phyloP scores from a whole-genome alignment of 2,888 invertebrate genomes.

The Dione juno region DNA sequence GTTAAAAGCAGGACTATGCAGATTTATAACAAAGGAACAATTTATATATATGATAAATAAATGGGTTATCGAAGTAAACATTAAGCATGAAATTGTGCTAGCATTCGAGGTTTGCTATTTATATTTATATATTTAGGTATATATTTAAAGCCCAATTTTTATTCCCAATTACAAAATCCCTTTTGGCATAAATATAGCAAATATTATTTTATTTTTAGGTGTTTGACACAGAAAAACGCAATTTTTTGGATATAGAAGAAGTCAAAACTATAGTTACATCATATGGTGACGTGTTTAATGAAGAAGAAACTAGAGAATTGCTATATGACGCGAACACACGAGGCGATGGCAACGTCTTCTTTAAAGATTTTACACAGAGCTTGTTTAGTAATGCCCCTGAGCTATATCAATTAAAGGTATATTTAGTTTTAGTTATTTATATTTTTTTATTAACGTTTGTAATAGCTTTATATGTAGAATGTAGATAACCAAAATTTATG shows the following conservation, averaged over 20 bases:
- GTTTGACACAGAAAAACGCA: slow-evolving; percentile 71
- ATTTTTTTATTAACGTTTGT: not conserved
- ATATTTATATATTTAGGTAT: not conserved
- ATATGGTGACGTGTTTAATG: slow-evolving; percentile 60
- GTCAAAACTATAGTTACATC: slow-evolving; percentile 58
- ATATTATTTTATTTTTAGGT: slow-evolving; percentile 52
- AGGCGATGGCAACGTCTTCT: slow-evolving; percentile 70
- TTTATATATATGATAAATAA: slow-evolving; percentile 66
- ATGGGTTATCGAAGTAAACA: slow-evolving; percentile 60
- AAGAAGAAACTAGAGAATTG: slow-evolving; percentile 63
- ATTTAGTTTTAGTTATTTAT: not conserved
- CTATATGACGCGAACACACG: slow-evolving; percentile 69
- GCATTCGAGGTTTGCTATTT: slow-evolving; percentile 63
- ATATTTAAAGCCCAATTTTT: not conserved
- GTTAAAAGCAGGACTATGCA: slow-evolving; percentile 59
- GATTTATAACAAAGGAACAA: slow-evolving; percentile 68
- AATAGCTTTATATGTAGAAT: not conserved
- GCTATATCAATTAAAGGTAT: slow-evolving; percentile 64
- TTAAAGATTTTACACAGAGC: slow-evolving; percentile 68
- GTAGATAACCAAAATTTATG: not conserved
- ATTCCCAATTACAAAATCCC: not conserved
- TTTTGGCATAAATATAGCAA: not conserved
- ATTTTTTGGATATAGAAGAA: slow-evolving; percentile 66
- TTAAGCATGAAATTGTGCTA: slow-evolving; percentile 69
- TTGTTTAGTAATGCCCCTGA: slow-evolving; percentile 70